These are phyloP conservation scores for Prosapia bicincta DNA, from an alignment of 2,888 invertebrate species.

Conservation along the genomic window DNA sequence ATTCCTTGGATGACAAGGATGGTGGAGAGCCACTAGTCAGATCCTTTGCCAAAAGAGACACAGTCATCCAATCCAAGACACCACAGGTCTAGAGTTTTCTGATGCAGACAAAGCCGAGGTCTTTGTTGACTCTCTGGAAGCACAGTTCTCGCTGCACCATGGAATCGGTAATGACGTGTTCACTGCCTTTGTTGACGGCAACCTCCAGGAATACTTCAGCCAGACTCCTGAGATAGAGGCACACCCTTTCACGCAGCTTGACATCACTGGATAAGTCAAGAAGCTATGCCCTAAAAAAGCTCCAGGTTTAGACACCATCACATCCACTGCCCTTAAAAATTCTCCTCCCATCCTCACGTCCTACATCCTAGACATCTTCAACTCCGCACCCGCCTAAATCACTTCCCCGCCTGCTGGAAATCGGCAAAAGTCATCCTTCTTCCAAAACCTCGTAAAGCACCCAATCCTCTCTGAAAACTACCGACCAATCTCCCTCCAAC, in stretches of 20 bases:
- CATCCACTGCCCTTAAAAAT: too few species aligned
- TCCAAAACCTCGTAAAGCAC: too few species aligned
- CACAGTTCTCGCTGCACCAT: conserved; percentile 4
- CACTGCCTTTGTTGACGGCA: neutral
- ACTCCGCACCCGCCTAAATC: too few species aligned
- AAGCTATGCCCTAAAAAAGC: neutral
- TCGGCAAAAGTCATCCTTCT: too few species aligned
- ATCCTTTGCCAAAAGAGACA: neutral
- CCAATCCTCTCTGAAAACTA: too few species aligned
- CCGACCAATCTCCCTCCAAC: too few species aligned
- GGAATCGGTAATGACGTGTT: neutral
- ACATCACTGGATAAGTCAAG: neutral
- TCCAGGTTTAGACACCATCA: conserved; percentile 4
- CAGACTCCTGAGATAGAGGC: neutral
- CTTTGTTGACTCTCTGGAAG: conserved; percentile 13
- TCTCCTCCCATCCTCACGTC: too few species aligned
- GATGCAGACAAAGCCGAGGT: neutral
- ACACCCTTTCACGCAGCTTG: neutral
- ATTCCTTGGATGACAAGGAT: neutral
- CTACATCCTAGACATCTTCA: too few species aligned
- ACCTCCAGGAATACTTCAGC: neutral
- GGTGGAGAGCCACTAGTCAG: neutral
- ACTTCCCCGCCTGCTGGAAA: too few species aligned
- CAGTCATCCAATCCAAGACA: neutral
- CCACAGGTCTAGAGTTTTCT: neutral